Evolutionary conservation across 2,797 vertebrate species (phyloP), one percentile per base, ranked within the genome.

Genomic region (Sciurus carolinensis): DNA sequence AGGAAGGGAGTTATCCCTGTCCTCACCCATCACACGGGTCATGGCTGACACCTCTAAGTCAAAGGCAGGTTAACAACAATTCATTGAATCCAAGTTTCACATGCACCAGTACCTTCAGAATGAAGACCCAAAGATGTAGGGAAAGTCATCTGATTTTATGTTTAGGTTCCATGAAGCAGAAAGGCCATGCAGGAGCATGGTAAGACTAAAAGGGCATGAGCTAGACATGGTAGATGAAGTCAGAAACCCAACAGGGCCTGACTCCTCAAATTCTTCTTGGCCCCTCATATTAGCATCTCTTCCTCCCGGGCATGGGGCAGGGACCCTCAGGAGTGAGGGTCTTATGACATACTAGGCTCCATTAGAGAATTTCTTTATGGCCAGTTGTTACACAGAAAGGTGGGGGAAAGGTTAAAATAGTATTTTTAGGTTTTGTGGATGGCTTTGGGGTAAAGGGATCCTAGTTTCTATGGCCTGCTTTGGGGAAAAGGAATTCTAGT

Each of bases 171-270:
- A 7, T 42, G 18, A 90, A 44, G 7, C 54, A 30, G 5, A 12
- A 18, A 20, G 14, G 14, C n/a, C 62, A 20, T 1, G 12, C 2
- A 44, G n/a, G 62, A 22, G n/a, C 9, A 7, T 15, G 13, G 13
- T 1, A 18, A 22, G 26, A 20, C 42, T 13, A 15, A 62, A 79
- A n/a, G 7, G 26, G 7, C 36, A 0, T 42, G 64, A 71, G 3
- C 33, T 52, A 3, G 1, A 5, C 4, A n/a, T 2, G n/a, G 66
- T 0, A 28, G 39, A n/a, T 4, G 36, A 7, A 44, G n/a, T 33
- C 7, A 9, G 8, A 50, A 42, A 6, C 62, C 64, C 42, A 62
- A 10, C 7, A 62, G 22, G n/a, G 7, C 22, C 2, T 47, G 30
- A 28, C 52, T 50, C 26, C 20, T 22, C 42, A 79, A 17, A 39